A percentile compares a stretch with the other conserved stretches of the same genome.
Conservation (phyloP, 2,113 vertebrate species). For the Sinocyclocheilus anshuiensis region DNA sequence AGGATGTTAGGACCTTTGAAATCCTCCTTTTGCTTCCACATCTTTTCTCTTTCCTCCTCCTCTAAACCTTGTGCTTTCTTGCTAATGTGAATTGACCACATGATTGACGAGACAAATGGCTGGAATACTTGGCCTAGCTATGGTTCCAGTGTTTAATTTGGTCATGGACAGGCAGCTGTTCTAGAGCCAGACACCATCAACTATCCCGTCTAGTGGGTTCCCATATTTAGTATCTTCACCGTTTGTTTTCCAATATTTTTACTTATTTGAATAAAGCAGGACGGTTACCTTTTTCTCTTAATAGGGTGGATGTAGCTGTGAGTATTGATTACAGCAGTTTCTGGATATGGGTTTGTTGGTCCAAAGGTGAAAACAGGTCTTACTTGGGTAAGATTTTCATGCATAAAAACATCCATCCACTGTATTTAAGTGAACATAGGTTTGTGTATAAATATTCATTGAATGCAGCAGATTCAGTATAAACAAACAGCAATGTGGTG, state of each 20-base stretch:
- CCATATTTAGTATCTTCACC: constrained; percentile 28
- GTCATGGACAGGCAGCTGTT: constrained; percentile 42
- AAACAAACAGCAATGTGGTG: too few relatives aligned
- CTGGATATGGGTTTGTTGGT: background rate
- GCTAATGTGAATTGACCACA: constrained; percentile 9
- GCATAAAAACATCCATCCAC: background rate
- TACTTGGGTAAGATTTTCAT: background rate
- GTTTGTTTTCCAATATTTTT: constrained; percentile 17
- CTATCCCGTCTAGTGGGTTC: constrained; percentile 9
- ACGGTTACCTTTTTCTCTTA: constrained; percentile 8
- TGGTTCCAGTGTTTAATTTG: constrained; percentile 48
- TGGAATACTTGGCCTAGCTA: constrained; percentile 41
- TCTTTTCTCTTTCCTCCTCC: constrained; percentile 1
- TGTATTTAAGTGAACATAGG: background rate
- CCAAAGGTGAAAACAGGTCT: background rate
- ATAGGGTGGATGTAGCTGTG: background rate
- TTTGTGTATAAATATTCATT: too few relatives aligned
- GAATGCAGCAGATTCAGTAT: too few relatives aligned
- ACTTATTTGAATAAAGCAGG: background rate
- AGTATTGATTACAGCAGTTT: background rate
- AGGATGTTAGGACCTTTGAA: constrained; percentile 12
- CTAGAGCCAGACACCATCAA: constrained; percentile 15
- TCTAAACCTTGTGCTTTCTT: background rate
- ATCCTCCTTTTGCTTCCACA: constrained; percentile 11
- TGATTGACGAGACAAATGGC: constrained; percentile 52